phyloP scores from a whole-genome alignment of 2,113 vertebrate species.

The Paedocypris sp. region DNA sequence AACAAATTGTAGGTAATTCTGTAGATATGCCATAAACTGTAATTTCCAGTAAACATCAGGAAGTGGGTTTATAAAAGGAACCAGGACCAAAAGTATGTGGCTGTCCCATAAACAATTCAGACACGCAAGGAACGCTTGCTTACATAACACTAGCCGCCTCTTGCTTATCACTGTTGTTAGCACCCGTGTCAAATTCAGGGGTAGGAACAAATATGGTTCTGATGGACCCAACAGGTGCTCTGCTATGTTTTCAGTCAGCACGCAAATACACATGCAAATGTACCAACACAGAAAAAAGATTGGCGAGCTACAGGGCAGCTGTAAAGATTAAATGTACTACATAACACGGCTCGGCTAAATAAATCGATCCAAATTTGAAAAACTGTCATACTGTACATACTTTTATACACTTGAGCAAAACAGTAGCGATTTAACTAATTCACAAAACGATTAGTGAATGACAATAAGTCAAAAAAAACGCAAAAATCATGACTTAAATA shows the following conservation, averaged over 20 bases:
- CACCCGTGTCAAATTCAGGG: conserved; percentile 1
- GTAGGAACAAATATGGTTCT: background rate
- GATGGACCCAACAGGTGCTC: conserved; percentile 8
- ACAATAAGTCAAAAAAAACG: no score
- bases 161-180: background rate
- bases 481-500: no score
- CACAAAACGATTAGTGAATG: no score
- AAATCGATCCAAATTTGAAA: no score
- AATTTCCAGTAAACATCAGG: conserved; percentile 3
- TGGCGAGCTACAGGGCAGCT: background rate
- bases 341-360: no score
- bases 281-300: background rate
- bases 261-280: conserved; percentile 5
- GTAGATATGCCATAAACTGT: no score
- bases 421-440: no score
- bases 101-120: conserved; percentile 20
- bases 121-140: conserved; percentile 15
- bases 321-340: background rate
- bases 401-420: no score
- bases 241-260: background rate
- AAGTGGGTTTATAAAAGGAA: conserved; percentile 15
- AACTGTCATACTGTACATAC: no score
- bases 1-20: no score
- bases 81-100: conserved; percentile 2
- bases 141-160: conserved; percentile 17